These are phyloP conservation scores for Eumerus sabulonum DNA, from an alignment of 2,888 invertebrate species.

Conservation along the genomic window DNA sequence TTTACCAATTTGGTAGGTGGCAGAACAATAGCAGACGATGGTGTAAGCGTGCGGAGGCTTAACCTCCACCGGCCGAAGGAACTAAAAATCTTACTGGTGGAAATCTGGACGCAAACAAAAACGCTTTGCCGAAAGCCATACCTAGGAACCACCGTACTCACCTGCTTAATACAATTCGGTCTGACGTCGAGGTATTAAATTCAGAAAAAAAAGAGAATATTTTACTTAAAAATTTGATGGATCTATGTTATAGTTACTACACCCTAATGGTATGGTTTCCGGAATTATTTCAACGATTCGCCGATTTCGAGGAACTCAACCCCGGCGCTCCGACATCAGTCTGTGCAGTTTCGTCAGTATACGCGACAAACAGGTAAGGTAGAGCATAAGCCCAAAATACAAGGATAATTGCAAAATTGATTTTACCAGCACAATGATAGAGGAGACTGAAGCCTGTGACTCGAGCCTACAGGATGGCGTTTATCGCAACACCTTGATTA, in stretches of 20 bases:
- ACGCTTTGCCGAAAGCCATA: conserved; percentile 87
- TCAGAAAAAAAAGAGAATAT: conserved; percentile 32
- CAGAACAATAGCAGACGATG: conserved; percentile 74
- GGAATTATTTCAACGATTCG: conserved; percentile 91
- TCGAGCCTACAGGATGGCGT: conserved; percentile 84
- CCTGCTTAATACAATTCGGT: conserved; percentile 91
- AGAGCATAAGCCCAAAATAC: too few species aligned
- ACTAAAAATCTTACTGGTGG: conserved; percentile 83
- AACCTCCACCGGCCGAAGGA: conserved; percentile 87
- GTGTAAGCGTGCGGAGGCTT: conserved; percentile 82
- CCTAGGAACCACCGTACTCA: conserved; percentile 86
- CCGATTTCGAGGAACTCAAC: conserved; percentile 84
- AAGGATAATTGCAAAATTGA: too few species aligned
- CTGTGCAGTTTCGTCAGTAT: conserved; percentile 87
- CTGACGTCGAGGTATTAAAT: conserved; percentile 89
- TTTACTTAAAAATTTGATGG: background rate
- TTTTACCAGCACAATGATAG: conserved; percentile 46
- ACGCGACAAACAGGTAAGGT: conserved; percentile 77
- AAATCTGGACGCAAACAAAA: conserved; percentile 88
- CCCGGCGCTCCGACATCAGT: conserved; percentile 86
- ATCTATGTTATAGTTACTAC: conserved; percentile 85
- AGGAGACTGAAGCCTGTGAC: conserved; percentile 78
- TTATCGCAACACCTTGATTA: conserved; percentile 87
- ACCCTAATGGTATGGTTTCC: conserved; percentile 96
- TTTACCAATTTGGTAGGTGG: conserved; percentile 85